These are phyloP conservation scores for Drosophila leonis DNA, from an alignment of 2,888 invertebrate genomes.

Conservation along the genomic window DNA sequence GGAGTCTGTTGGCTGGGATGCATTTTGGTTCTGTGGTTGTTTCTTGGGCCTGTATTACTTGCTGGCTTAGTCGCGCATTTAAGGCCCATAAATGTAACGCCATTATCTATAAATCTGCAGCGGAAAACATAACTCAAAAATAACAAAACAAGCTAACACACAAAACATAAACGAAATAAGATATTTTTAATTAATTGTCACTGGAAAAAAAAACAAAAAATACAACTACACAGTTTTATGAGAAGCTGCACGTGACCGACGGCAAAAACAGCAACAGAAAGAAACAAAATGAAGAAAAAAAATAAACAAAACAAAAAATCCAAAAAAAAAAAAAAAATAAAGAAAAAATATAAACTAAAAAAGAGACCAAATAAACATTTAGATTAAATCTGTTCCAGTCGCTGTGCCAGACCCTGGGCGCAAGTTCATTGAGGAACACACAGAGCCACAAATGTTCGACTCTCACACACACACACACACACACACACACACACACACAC, in stretches of 20 bases:
- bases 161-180: slow-evolving; percentile 75
- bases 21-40: not conserved
- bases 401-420: slow-evolving; percentile 47
- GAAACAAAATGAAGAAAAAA: slow-evolving; percentile 1
- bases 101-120: slow-evolving; percentile 77
- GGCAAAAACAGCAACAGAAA: slow-evolving; percentile 46
- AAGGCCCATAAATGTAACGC: slow-evolving; percentile 75
- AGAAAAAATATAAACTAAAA: slow-evolving; percentile 50
- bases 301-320: slow-evolving; percentile 31
- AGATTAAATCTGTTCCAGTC: slow-evolving; percentile 66
- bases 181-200: slow-evolving; percentile 81
- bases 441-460: slow-evolving; percentile 19
- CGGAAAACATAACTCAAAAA: slow-evolving; percentile 83
- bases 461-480: not conserved
- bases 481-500: not conserved
- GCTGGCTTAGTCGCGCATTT: slow-evolving; percentile 50
- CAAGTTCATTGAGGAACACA: slow-evolving; percentile 73
- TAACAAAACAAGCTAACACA: slow-evolving; percentile 47
- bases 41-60: not conserved
- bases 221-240: slow-evolving; percentile 54
- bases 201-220: slow-evolving; percentile 41
- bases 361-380: slow-evolving; percentile 69
- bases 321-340: slow-evolving; percentile 30
- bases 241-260: slow-evolving; percentile 70
- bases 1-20: slow-evolving; percentile 8